phyloP scores from a whole-genome alignment of 2,888 invertebrate species.

The Nomada lathburiana region DNA sequence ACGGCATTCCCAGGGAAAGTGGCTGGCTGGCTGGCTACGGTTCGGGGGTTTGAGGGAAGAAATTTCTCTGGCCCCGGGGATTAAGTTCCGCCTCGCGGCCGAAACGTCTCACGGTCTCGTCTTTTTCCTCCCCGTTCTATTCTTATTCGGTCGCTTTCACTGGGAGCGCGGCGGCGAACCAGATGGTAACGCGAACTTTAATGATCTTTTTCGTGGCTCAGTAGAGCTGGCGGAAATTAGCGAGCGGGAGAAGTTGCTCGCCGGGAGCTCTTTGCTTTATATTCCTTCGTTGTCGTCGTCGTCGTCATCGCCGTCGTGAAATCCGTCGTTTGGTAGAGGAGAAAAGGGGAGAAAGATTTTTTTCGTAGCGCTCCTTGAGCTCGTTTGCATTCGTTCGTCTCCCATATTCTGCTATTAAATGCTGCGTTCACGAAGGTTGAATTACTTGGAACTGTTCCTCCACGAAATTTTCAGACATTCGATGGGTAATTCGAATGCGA shows the following conservation, averaged over 20 bases:
- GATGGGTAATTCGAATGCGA: not conserved
- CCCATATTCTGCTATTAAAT: not conserved
- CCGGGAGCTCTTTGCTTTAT: slow-evolving; percentile 39
- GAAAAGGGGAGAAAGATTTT: not conserved
- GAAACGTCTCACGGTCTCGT: slow-evolving; percentile 52
- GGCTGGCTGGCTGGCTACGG: slow-evolving; percentile 49
- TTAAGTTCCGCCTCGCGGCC: slow-evolving; percentile 60
- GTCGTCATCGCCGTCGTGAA: slow-evolving; percentile 23
- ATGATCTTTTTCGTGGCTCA: slow-evolving; percentile 55
- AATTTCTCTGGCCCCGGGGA: slow-evolving; percentile 68
- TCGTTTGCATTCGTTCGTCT: slow-evolving; percentile 18
- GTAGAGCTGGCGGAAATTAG: slow-evolving; percentile 60
- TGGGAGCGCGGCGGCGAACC: slow-evolving; percentile 32
- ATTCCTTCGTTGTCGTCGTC: slow-evolving; percentile 28
- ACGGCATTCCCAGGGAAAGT: slow-evolving; percentile 73
- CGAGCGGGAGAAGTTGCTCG: slow-evolving; percentile 38
- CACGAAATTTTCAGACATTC: not conserved
- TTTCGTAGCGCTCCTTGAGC: not conserved
- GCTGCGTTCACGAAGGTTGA: too few relatives aligned
- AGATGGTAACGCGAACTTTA: slow-evolving; percentile 65
- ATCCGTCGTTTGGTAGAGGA: not conserved
- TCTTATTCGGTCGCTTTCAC: slow-evolving; percentile 57
- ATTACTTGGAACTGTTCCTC: not conserved
- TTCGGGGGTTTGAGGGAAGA: slow-evolving; percentile 19
- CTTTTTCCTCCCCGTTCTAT: slow-evolving; percentile 39